Conservation (phyloP, 2,888 invertebrate genomes). For the Buathra laborator region DNA sequence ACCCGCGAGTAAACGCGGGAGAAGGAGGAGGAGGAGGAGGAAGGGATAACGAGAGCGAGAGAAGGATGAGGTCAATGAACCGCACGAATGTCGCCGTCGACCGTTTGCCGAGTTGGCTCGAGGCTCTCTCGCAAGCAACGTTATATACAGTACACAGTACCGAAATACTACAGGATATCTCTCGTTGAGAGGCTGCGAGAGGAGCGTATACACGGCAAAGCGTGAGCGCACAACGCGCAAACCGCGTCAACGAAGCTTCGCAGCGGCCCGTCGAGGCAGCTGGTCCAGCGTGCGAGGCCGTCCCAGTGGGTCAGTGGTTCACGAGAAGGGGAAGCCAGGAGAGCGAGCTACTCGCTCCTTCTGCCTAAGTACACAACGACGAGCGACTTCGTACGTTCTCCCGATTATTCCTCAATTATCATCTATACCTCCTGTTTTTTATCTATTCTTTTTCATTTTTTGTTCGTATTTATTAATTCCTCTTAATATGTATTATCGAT, state of each 20-base stretch:
- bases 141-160: conserved; percentile 74
- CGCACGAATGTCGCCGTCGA: conserved; percentile 74
- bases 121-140: conserved; percentile 12
- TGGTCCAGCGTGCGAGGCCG: conserved; percentile 61
- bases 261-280: conserved; percentile 38
- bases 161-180: conserved; percentile 75
- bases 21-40: conserved; percentile 51
- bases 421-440: neutral
- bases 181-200: conserved; percentile 25
- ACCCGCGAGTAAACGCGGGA: conserved; percentile 18
- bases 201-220: conserved; percentile 14
- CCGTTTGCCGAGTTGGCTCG: conserved; percentile 64
- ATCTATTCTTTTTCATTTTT: conserved; percentile 1
- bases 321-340: conserved; percentile 70
- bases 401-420: conserved; percentile 34
- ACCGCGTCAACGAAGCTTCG: conserved; percentile 46
- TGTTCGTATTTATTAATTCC: neutral
- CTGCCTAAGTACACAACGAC: conserved; percentile 16
- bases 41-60: conserved; percentile 70
- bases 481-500: neutral
- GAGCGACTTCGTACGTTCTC: conserved; percentile 31
- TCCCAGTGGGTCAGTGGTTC: conserved; percentile 84
- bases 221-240: conserved; percentile 12
- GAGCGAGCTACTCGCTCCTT: conserved; percentile 40
- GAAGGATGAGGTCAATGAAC: conserved; percentile 78